These are phyloP conservation scores for Ceratina calcarata DNA, from an alignment of 1,140 invertebrate genomes.

Conservation along the genomic window DNA sequence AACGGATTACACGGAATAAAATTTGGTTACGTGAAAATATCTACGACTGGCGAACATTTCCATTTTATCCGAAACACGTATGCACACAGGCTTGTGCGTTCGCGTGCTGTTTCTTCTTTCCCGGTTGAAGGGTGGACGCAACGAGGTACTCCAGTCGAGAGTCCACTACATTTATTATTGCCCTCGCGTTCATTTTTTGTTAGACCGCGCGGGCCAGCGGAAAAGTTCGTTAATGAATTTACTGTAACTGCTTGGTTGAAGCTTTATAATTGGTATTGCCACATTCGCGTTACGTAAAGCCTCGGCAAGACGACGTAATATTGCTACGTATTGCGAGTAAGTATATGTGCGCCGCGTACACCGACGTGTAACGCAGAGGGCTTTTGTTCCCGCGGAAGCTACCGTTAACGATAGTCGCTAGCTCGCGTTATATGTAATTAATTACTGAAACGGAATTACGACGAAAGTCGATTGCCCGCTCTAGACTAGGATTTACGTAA, in stretches of 20 bases:
- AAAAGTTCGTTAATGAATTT: constrained; percentile 53
- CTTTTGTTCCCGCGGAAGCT: constrained; percentile 7
- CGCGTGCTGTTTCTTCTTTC: constrained; percentile 1
- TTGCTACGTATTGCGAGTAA: background rate
- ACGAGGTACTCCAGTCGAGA: constrained; percentile 41
- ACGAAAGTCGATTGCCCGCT: constrained; percentile 11
- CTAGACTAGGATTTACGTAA: constrained; percentile 1
- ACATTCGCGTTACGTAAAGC: constrained; percentile 46
- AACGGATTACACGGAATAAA: background rate
- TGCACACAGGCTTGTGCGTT: too few relatives aligned
- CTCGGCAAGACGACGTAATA: constrained; percentile 21
- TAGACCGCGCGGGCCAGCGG: background rate
- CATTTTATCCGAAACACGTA: background rate
- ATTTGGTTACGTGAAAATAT: constrained; percentile 7
- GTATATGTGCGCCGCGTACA: background rate
- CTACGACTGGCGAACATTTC: background rate
- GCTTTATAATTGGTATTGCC: constrained; percentile 47
- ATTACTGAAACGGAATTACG: constrained; percentile 25
- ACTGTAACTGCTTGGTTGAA: constrained; percentile 41
- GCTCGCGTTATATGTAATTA: constrained; percentile 23
- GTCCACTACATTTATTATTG: constrained; percentile 52
- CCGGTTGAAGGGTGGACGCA: constrained; percentile 14
- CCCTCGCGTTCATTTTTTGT: constrained; percentile 39
- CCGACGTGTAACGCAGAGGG: background rate
- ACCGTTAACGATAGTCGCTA: constrained; percentile 17